Evolutionary conservation across 1,140 invertebrate species (phyloP).

Genomic region (Drosophila miranda): DNA sequence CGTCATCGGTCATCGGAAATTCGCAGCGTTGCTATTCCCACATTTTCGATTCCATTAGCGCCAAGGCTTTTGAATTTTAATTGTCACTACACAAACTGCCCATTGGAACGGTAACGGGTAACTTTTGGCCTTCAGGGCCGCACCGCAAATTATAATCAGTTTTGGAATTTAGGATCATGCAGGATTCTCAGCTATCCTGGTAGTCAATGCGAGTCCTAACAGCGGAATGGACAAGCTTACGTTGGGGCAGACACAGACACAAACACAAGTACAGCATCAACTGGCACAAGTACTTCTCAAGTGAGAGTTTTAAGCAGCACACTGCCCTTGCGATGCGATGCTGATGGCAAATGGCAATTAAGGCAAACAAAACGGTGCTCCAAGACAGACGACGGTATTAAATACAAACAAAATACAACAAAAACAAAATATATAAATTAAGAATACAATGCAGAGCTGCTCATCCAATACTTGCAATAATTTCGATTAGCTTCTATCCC

Average conservation of each 20-base stretch:
- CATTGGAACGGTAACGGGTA: not conserved
- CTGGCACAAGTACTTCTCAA: constrained; percentile 20
- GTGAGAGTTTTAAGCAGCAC: constrained; percentile 23
- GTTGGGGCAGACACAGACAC: constrained; percentile 20
- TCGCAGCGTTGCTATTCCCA: constrained; percentile 16
- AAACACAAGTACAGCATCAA: constrained; percentile 26
- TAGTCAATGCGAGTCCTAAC: not conserved
- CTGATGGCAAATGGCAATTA: constrained; percentile 13
- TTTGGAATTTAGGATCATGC: no score
- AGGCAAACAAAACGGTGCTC: constrained; percentile 29
- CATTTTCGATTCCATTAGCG: constrained; percentile 18
- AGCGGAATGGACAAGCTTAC: constrained; percentile 1
- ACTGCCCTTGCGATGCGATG: not conserved
- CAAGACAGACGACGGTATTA: no score
- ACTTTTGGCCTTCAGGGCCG: not conserved
- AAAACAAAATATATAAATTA: constrained; percentile 14
- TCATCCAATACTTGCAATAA: constrained; percentile 48
- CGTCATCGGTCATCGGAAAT: constrained; percentile 29
- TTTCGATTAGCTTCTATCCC: constrained; percentile 46
- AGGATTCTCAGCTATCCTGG: no score
- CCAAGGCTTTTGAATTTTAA: constrained; percentile 41
- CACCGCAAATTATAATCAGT: no score
- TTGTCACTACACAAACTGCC: not conserved
- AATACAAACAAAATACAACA: constrained; percentile 4
- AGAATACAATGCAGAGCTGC: constrained; percentile 15